Base-by-base conservation (phyloP, 2,888 invertebrate genomes). In the Dione vanillae region DNA sequence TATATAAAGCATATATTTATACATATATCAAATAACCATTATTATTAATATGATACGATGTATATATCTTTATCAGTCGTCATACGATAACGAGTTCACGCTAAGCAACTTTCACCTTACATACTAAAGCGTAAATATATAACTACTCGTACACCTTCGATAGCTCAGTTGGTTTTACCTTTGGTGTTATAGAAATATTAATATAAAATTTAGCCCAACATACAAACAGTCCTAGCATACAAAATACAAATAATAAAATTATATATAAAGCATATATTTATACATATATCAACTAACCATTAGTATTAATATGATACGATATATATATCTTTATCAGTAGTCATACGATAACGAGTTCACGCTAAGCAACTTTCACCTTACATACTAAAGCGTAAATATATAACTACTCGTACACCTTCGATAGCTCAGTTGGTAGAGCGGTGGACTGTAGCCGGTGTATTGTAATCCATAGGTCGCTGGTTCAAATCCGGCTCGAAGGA, bases 401-500 rank as follows among this genome's bases (percentile, higher is more conserved):
- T n/a, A 3, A 6, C 0, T 0, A 1, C 47, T 0, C 9, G 5
- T 16, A 35, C 40, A 27, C 92, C 93, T 93, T 93, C 93, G 93
- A 94, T 93, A 93, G 93, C 93, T 94, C 93, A 93, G 92, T 92
- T 93, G 93, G 93, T 93, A 93, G 93, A 93, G 92, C 93, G 92
- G 93, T 92, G 91, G 92, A 92, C 92, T 92, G 92, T 92, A 92
- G 92, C 68, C 80, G 88, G 76, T 70, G 9, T 1, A 78, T 78
- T 85, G 92, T 75, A 68, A 94, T 94, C 94, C 94, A 94, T 94
- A 94, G 94, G 94, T 94, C 94, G 92, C 94, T 94, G 94, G 94
- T 94, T 94, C 94, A 94, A 94, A 94, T 94, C 94, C 94, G 94
- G 94, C 92, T 94, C 94, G 75, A 76, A 75, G 75, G 75, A 75